Evolutionary conservation across 2,797 vertebrate genomes (phyloP), one percentile per base, ranked within the genome.

Genomic region (Enteromius anoplus): DNA sequence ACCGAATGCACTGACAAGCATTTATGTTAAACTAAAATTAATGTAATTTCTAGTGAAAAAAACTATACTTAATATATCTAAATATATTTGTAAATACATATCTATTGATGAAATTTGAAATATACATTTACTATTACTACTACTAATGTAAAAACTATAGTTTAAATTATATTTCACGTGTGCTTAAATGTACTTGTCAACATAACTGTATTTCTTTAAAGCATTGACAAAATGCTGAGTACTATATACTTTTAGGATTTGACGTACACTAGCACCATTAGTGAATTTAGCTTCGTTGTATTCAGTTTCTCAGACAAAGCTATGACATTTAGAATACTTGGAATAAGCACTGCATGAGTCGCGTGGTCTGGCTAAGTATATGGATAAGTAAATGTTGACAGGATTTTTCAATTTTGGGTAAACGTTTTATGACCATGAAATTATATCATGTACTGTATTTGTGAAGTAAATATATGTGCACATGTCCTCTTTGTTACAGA

Each of bases 401-500:
- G 21, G 5, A 69, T 45, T 3, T 66, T 45, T 3, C 0, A 29
- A 15, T 45, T 45, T 23, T 8, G 11, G 12, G n/a, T 26, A n/a
- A 70, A 47, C 7, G 2, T 29, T 71, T 71, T 8, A 19, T 11
- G 19, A 11, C 0, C 34, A 10, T 75, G 49, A 51, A 53, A 14
- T 34, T 0, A 55, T 75, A 11, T 8, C 1, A 26, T 58, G 51
- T 40, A 5, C 26, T 60, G 53, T 23, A 5, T 42, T 60, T 26
- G 37, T 58, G 21, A 55, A 75, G 32, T 75, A 75, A 49, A 72
- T 51, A 2, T 34, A n/a, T 53, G 26, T 34, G 68, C n/a, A 2
- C 47, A 0, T 82, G 32, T 65, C 64, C 15, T 85, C 19, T 84
- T 85, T 85, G 45, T 78, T 90, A 87, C 93, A 99, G 98, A 97